Percentiles rank a stretch among this genome's conserved stretches.
phyloP scores from a whole-genome alignment of 2,113 vertebrate species.

The Petroica traversi region DNA sequence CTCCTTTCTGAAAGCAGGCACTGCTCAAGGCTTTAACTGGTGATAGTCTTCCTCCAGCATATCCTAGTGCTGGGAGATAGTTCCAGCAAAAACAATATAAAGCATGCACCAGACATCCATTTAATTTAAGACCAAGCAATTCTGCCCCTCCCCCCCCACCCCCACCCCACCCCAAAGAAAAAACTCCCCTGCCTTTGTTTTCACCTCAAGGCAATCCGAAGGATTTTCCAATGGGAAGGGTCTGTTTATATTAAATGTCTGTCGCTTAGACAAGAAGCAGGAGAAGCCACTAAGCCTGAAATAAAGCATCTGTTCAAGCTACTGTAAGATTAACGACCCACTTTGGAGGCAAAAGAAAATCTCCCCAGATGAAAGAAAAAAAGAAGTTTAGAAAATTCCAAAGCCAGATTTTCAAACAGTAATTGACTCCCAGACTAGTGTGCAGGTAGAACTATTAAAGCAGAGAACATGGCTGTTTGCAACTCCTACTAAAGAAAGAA shows the following conservation, averaged over 20 bases:
- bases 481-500: not conserved
- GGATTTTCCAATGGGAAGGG: not conserved
- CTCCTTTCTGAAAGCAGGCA: not conserved
- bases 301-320: not conserved
- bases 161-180: no score
- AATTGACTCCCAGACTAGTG: not conserved
- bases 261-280: not conserved
- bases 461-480: not conserved
- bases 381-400: not conserved
- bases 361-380: not conserved
- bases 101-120: not conserved
- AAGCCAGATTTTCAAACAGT: not conserved
- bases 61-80: not conserved
- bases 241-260: not conserved
- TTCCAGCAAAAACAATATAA: not conserved
- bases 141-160: no score
- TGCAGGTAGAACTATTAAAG: not conserved
- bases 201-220: not conserved
- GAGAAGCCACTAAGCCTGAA: not conserved
- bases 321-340: not conserved
- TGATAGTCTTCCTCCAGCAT: not conserved
- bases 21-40: not conserved
- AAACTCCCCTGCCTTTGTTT: not conserved
- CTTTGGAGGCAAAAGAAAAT: not conserved
- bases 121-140: not conserved